phyloP scores from a whole-genome alignment of 2,888 invertebrate genomes.

The Cephus spinipes region DNA sequence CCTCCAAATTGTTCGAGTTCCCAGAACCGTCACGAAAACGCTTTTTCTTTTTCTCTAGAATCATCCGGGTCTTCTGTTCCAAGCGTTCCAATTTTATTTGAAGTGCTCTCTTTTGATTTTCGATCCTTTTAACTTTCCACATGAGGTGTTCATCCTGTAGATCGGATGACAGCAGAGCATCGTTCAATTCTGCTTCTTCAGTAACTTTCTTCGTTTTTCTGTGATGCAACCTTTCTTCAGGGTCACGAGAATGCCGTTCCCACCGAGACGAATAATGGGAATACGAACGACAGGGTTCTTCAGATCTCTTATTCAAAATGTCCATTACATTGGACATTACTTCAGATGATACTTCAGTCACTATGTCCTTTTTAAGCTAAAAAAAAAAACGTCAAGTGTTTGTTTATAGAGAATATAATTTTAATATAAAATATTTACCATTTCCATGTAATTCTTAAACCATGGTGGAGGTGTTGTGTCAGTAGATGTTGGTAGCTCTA shows the following conservation, averaged over 20 bases:
- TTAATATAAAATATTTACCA: slow-evolving; percentile 38
- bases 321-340: slow-evolving; percentile 35
- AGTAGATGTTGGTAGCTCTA: slow-evolving; percentile 7
- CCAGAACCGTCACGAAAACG: slow-evolving; percentile 36
- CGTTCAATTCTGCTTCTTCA: slow-evolving; percentile 20
- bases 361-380: slow-evolving; percentile 39
- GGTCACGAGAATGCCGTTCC: slow-evolving; percentile 8
- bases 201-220: slow-evolving; percentile 19
- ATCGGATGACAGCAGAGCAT: slow-evolving; percentile 17
- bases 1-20: slow-evolving; percentile 49
- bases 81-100: slow-evolving; percentile 57
- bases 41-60: slow-evolving; percentile 64
- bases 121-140: slow-evolving; percentile 23
- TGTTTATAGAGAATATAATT: neutral
- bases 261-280: slow-evolving; percentile 2
- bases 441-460: slow-evolving; percentile 62
- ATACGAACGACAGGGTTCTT: slow-evolving; percentile 10
- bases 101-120: slow-evolving; percentile 52
- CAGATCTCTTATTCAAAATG: slow-evolving; percentile 22
- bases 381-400: neutral
- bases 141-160: slow-evolving; percentile 4
- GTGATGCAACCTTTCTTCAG: slow-evolving; percentile 16
- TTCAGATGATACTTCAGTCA: slow-evolving; percentile 36
- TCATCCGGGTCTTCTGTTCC: slow-evolving; percentile 64
- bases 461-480: slow-evolving; percentile 52